Evolutionary conservation across 2,888 invertebrate genomes (phyloP), one percentile per base, ranked within the genome.

Genomic region (Lochmaea capreae): DNA sequence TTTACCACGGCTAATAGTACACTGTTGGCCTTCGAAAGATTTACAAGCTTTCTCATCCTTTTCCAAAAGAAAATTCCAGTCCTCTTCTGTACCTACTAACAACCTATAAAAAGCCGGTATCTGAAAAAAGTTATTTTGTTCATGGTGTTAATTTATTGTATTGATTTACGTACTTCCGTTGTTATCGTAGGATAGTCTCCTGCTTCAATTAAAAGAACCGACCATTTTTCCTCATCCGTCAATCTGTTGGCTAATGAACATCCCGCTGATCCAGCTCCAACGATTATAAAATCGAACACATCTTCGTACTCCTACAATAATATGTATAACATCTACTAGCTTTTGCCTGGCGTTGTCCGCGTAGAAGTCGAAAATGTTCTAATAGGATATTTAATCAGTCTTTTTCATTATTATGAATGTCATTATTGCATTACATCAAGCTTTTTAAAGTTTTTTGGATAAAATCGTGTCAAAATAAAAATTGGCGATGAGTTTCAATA

Each of bases 261-360:
- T 3, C 89, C 89, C 0, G 89, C 89, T 0, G 89, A 87, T 0
- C 89, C 89, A 2, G 86, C 88, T 4, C 89, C 89, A 22, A 89
- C 87, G 74, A 88, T 80, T 33, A 88, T 85, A 77, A 88, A 90
- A 77, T 88, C 89, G 76, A 85, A 88, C 14, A 80, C 77, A 16
- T 79, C 77, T 42, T 80, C 78, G 12, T 80, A 72, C n/a, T 77
- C 79, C 82, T 83, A 58, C 14, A 77, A 22, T 22, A n/a, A n/a
- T n/a, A 77, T 10, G 33, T 3, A 26, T 33, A 33, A 59, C 3
- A 2, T 14, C n/a, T 42, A n/a, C 46, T 42, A 33, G 0, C 5
- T 59, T 59, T 11, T 26, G 26, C 1, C 26, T 3, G 26, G 3
- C 26, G 1, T 26, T 26, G 26, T 26, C 26, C 3, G 26, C 26